These are phyloP conservation scores for Platypus cylindrus DNA, from an alignment of 2,888 invertebrate genomes.

Conservation along the genomic window DNA sequence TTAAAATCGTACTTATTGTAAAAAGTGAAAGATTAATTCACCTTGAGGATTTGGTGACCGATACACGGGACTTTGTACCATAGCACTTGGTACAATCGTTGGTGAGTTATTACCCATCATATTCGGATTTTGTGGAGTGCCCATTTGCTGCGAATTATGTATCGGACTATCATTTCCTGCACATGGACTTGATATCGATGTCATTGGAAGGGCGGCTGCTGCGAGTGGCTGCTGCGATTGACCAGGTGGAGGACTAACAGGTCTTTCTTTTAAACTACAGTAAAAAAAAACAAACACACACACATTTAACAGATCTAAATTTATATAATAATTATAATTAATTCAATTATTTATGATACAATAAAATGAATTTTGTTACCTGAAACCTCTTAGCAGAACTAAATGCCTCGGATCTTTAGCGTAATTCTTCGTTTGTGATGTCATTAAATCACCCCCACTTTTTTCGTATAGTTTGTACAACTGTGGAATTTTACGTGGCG, in stretches of 20 bases:
- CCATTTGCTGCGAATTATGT: constrained; percentile 22
- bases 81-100: constrained; percentile 26
- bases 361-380: constrained; percentile 31
- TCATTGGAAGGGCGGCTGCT: constrained; percentile 28
- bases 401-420: constrained; percentile 79
- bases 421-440: constrained; percentile 76
- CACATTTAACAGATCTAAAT: too few species aligned
- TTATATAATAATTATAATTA: constrained; percentile 2
- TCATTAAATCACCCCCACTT: constrained; percentile 71
- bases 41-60: constrained; percentile 30
- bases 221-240: constrained; percentile 31
- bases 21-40: constrained; percentile 5
- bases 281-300: constrained; percentile 17
- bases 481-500: constrained; percentile 78
- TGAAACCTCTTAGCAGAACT: constrained; percentile 61
- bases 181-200: constrained; percentile 41
- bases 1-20: neutral
- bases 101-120: constrained; percentile 27
- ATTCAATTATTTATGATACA: constrained; percentile 4
- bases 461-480: constrained; percentile 81
- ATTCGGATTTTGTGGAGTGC: constrained; percentile 31
- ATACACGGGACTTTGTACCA: constrained; percentile 34
- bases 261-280: constrained; percentile 54
- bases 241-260: constrained; percentile 48
- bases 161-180: constrained; percentile 44